phyloP scores from a whole-genome alignment of 2,888 invertebrate genomes.

The Scaptomyza caliginosa region DNA sequence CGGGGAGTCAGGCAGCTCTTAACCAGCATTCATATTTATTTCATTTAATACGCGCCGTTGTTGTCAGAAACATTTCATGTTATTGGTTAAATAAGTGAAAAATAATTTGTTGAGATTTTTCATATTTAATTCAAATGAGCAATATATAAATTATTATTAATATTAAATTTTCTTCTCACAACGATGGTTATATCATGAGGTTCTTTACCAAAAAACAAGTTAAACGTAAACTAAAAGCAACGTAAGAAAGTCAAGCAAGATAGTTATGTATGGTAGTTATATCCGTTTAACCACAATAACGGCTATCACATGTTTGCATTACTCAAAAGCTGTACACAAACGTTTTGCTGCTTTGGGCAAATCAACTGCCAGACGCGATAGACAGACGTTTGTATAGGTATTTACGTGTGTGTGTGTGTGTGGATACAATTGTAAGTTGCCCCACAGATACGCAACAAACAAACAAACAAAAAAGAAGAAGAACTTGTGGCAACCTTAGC shows the following conservation, averaged over 20 bases:
- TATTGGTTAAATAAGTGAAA: neutral
- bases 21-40: conserved; percentile 14
- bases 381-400: conserved; percentile 17
- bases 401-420: conserved; percentile 11
- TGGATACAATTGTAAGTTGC: conserved; percentile 15
- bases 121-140: too few relatives aligned
- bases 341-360: conserved; percentile 22
- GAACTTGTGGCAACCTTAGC: conserved; percentile 56
- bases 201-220: too few relatives aligned
- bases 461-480: too few relatives aligned
- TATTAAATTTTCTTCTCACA: too few relatives aligned
- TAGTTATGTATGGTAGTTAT: neutral
- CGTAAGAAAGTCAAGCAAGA: neutral
- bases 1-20: neutral
- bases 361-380: conserved; percentile 35
- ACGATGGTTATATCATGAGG: too few relatives aligned
- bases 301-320: conserved; percentile 34
- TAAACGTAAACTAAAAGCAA: too few relatives aligned
- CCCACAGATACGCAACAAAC: conserved; percentile 35
- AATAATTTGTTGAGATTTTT: neutral
- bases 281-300: conserved; percentile 5
- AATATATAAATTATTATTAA: too few relatives aligned
- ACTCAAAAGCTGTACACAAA: conserved; percentile 29
- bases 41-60: conserved; percentile 25
- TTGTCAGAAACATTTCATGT: conserved; percentile 3